Conservation (phyloP, 2,888 invertebrate genomes). For the Hedya salicella region DNA sequence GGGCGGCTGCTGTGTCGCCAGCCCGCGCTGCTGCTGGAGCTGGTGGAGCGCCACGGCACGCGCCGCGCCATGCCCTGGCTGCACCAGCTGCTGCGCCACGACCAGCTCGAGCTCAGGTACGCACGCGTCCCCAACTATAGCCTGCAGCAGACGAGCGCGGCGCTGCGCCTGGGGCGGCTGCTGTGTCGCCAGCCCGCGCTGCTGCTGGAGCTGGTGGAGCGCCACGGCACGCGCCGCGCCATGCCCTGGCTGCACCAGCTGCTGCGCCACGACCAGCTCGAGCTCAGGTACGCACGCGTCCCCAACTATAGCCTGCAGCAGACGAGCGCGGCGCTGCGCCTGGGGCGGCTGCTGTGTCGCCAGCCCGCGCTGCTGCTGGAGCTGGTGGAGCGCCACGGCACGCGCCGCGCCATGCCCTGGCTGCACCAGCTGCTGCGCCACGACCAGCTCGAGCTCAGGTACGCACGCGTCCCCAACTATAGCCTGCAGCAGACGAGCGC, state of each 20-base stretch:
- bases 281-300: too few species aligned
- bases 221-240: conserved; percentile 94
- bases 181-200: conserved; percentile 97
- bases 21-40: too few species aligned
- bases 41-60: conserved; percentile 79
- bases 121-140: too few species aligned
- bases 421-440: conserved; percentile 96
- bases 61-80: background rate
- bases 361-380: conserved; percentile 86
- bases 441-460: conserved; percentile 88
- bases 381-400: conserved; percentile 94
- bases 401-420: conserved; percentile 96
- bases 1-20: conserved; percentile 67
- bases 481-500: too few species aligned
- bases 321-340: conserved; percentile 79
- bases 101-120: too few species aligned
- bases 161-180: conserved; percentile 90
- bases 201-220: conserved; percentile 95
- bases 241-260: conserved; percentile 99
- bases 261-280: conserved; percentile 87
- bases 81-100: background rate
- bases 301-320: too few species aligned
- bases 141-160: too few species aligned
- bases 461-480: too few species aligned
- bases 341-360: conserved; percentile 94